phyloP scores from a whole-genome alignment of 2,797 vertebrate species.

The Macropodus opercularis region DNA sequence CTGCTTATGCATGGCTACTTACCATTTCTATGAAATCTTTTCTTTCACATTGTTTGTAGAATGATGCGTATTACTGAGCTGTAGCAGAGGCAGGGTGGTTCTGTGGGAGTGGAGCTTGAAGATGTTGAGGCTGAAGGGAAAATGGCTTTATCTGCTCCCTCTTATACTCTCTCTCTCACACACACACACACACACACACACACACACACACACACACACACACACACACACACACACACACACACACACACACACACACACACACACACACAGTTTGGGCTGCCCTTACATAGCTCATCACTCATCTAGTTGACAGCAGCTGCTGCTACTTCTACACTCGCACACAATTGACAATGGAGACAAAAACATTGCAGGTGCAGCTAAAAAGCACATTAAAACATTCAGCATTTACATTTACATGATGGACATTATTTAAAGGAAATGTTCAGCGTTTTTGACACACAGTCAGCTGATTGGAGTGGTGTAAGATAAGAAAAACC shows the following conservation, averaged over 20 bases:
- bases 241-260: slow-evolving; percentile 13
- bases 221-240: no score
- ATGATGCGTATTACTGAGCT: no score
- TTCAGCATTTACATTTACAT: neutral
- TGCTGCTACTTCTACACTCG: slow-evolving; percentile 15
- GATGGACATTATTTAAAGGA: neutral
- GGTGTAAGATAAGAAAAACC: neutral
- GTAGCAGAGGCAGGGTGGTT: slow-evolving; percentile 34
- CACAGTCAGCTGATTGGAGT: no score
- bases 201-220: no score
- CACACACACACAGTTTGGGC: slow-evolving; percentile 3
- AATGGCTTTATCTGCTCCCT: slow-evolving; percentile 61
- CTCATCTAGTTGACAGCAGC: slow-evolving; percentile 44
- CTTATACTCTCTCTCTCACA: slow-evolving; percentile 21
- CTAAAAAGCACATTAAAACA: neutral
- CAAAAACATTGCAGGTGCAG: neutral
- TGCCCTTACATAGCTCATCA: slow-evolving; percentile 43
- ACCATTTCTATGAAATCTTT: slow-evolving; percentile 1
- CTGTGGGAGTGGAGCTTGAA: slow-evolving; percentile 47
- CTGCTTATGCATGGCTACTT: slow-evolving; percentile 31
- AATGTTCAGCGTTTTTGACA: neutral
- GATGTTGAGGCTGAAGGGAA: slow-evolving; percentile 43
- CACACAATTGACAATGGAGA: slow-evolving; percentile 3
- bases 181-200: no score
- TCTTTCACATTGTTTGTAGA: slow-evolving; percentile 81